phyloP scores from a whole-genome alignment of 2,888 invertebrate species.

The Athalia cordata region DNA sequence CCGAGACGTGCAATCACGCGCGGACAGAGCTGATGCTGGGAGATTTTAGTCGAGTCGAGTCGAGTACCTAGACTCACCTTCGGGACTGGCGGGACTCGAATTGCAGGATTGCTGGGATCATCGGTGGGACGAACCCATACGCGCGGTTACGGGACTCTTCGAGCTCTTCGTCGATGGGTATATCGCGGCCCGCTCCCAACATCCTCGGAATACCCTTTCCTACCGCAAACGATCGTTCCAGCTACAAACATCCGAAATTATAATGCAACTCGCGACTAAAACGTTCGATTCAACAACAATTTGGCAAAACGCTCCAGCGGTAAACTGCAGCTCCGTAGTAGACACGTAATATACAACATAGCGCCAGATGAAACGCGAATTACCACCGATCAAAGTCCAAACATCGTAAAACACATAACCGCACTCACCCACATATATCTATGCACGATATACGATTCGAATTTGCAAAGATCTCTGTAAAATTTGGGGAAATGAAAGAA shows the following conservation, averaged over 20 bases:
- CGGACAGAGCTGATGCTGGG: conserved; percentile 9
- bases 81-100: conserved; percentile 2
- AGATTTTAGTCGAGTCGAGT: conserved; percentile 18
- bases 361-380: too few relatives aligned
- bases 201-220: neutral
- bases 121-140: conserved; percentile 2
- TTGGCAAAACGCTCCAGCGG: too few relatives aligned
- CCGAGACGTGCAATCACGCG: conserved; percentile 72
- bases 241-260: too few relatives aligned
- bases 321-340: too few relatives aligned
- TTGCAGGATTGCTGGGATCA: neutral
- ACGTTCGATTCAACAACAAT: too few relatives aligned
- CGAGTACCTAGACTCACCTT: conserved; percentile 9
- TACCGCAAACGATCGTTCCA: too few relatives aligned
- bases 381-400: too few relatives aligned
- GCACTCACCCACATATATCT: neutral
- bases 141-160: neutral
- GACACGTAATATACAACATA: too few relatives aligned
- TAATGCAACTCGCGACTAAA: too few relatives aligned
- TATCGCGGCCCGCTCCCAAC: too few relatives aligned
- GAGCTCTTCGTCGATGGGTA: neutral
- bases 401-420: neutral
- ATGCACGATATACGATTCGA: neutral
- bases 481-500: neutral
- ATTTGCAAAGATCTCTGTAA: neutral